phyloP scores from a whole-genome alignment of 2,888 invertebrate genomes.

The Ferrisia virgata region DNA sequence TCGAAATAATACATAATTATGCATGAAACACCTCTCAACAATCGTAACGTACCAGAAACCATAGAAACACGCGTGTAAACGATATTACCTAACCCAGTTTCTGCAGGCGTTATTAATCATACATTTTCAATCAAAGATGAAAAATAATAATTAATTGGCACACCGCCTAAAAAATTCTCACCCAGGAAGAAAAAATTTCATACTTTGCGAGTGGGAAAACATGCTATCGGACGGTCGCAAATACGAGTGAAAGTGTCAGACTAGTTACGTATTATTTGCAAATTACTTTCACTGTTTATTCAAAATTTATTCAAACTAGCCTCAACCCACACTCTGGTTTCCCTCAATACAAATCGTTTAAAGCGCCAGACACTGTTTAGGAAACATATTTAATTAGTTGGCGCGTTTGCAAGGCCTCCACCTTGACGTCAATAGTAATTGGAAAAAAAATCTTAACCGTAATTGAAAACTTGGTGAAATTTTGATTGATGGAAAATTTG shows the following conservation, averaged over 20 bases:
- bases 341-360: background rate
- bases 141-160: background rate
- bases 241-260: slow-evolving; percentile 9
- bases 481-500: background rate
- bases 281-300: slow-evolving; percentile 33
- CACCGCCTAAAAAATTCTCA: background rate
- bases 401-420: background rate
- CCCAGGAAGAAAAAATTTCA: background rate
- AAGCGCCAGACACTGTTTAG: background rate
- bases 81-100: background rate
- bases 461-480: background rate
- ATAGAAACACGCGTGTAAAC: background rate
- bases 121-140: background rate
- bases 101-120: background rate
- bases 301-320: slow-evolving; percentile 15
- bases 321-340: background rate
- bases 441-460: background rate
- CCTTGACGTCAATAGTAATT: background rate
- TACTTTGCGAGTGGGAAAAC: slow-evolving; percentile 18
- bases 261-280: slow-evolving; percentile 25
- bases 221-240: background rate
- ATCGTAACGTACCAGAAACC: no score
- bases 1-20: no score
- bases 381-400: background rate
- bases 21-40: no score